phyloP scores from a whole-genome alignment of 1,140 invertebrate genomes.

The Drosophila eugracilis region DNA sequence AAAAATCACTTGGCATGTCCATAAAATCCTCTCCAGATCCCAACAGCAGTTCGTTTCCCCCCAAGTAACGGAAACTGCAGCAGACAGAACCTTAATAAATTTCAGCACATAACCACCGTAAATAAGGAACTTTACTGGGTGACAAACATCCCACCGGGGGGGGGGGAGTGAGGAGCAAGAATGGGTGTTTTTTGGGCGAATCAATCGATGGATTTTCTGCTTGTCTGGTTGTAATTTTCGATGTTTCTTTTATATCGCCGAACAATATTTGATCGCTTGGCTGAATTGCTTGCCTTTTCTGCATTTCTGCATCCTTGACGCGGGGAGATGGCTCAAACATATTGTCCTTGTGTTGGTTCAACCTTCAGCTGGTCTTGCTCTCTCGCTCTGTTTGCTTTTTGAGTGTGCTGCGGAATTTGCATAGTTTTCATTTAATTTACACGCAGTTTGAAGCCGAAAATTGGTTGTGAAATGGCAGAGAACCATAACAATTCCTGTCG shows the following conservation, averaged over 20 bases:
- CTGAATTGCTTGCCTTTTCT: constrained; percentile 36
- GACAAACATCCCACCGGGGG: constrained; percentile 31
- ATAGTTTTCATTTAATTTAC: constrained; percentile 38
- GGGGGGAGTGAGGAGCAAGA: too few species aligned
- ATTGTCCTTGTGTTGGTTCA: constrained; percentile 20
- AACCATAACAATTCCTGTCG: not conserved
- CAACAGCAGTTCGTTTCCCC: constrained; percentile 6
- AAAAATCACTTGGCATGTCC: constrained; percentile 48
- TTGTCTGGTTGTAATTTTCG: constrained; percentile 62
- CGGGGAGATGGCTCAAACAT: constrained; percentile 25
- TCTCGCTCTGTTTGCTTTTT: not conserved
- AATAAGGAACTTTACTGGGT: constrained; percentile 25
- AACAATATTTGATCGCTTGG: constrained; percentile 43
- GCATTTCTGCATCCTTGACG: constrained; percentile 38
- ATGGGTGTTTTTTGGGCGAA: constrained; percentile 48
- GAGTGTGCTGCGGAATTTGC: constrained; percentile 26
- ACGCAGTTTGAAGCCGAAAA: constrained; percentile 14
- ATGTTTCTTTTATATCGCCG: constrained; percentile 35
- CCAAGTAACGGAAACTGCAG: constrained; percentile 29
- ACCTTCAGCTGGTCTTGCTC: constrained; percentile 8
- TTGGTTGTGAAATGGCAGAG: not conserved
- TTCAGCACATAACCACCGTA: constrained; percentile 16
- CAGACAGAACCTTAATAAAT: constrained; percentile 57
- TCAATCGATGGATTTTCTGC: constrained; percentile 68
- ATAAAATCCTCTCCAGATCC: constrained; percentile 39